These are phyloP conservation scores for Agrotis ipsilon DNA, from an alignment of 2,888 invertebrate species.

Conservation along the genomic window DNA sequence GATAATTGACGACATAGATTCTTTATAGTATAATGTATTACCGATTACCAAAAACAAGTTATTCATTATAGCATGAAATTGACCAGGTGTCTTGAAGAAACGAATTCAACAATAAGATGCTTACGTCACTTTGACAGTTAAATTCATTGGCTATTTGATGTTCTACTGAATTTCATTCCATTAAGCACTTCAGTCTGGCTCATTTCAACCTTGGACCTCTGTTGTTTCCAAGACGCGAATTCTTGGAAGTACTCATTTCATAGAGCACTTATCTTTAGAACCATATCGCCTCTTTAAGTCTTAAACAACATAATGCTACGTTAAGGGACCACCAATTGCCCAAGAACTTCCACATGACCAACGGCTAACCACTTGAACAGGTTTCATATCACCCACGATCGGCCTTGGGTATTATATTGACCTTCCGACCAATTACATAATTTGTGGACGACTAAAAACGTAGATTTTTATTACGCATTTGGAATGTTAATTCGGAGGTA, in stretches of 20 bases:
- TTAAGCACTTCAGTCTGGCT: constrained; percentile 7
- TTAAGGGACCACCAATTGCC: constrained; percentile 65
- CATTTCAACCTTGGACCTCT: constrained; percentile 19
- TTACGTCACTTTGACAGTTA: neutral
- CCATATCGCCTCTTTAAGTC: constrained; percentile 62
- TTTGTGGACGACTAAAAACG: constrained; percentile 76
- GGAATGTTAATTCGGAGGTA: constrained; percentile 65
- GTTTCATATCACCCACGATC: constrained; percentile 77
- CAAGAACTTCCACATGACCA: constrained; percentile 72
- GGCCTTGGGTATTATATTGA: constrained; percentile 79
- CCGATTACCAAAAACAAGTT: neutral
- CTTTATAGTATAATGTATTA: too few relatives aligned
- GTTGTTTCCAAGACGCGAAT: constrained; percentile 23
- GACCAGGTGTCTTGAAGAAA: constrained; percentile 1
- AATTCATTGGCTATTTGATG: constrained; percentile 6
- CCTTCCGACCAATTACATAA: constrained; percentile 82
- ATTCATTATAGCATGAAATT: neutral
- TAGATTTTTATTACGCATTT: constrained; percentile 67
- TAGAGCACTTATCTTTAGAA: constrained; percentile 57
- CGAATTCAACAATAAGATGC: neutral
- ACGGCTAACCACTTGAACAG: constrained; percentile 72
- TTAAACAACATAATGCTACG: constrained; percentile 71
- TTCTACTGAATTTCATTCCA: constrained; percentile 14
- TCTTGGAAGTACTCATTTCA: constrained; percentile 36
- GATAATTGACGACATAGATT: neutral